Evolutionary conservation across 2,797 vertebrate species (phyloP).

Genomic region (Selene dorsalis): DNA sequence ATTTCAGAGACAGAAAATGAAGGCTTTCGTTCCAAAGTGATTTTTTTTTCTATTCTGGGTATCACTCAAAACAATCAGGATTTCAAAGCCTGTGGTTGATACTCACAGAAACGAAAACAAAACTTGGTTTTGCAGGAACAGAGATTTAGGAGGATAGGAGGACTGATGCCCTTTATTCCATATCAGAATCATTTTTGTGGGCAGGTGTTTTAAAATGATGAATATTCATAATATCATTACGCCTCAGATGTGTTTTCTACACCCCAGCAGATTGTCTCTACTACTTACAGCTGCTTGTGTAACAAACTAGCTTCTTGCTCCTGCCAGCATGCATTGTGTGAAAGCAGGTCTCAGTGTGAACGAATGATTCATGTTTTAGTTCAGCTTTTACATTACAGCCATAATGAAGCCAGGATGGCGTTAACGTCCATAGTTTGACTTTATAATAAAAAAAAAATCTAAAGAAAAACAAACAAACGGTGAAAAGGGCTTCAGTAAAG

Average conservation of each 20-base stretch:
- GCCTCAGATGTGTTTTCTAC: slow-evolving; percentile 9
- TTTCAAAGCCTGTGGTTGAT: slow-evolving; percentile 7
- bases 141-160: slow-evolving; percentile 27
- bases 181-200: not conserved
- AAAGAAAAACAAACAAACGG: slow-evolving; percentile 33
- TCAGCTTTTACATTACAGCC: not conserved
- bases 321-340: not conserved
- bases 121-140: slow-evolving; percentile 3
- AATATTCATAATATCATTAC: slow-evolving; percentile 13
- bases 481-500: slow-evolving; percentile 22
- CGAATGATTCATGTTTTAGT: slow-evolving; percentile 3
- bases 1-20: slow-evolving; percentile 61
- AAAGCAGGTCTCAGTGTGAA: slow-evolving; percentile 1
- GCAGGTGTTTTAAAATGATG: not conserved
- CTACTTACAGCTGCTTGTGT: slow-evolving; percentile 10
- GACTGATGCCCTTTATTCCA: slow-evolving; percentile 11
- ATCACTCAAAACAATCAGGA: slow-evolving; percentile 20
- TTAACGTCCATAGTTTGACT: slow-evolving; percentile 14
- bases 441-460: slow-evolving; percentile 1
- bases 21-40: slow-evolving; percentile 41
- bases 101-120: not conserved
- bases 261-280: slow-evolving; percentile 17
- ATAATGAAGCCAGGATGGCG: slow-evolving; percentile 9
- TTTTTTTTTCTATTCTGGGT: slow-evolving; percentile 48
- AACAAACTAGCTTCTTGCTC: slow-evolving; percentile 10